Percentiles rank a stretch among this genome's conserved stretches.
phyloP scores from a whole-genome alignment of 2,113 vertebrate genomes.

The Ailuropoda melanoleuca region DNA sequence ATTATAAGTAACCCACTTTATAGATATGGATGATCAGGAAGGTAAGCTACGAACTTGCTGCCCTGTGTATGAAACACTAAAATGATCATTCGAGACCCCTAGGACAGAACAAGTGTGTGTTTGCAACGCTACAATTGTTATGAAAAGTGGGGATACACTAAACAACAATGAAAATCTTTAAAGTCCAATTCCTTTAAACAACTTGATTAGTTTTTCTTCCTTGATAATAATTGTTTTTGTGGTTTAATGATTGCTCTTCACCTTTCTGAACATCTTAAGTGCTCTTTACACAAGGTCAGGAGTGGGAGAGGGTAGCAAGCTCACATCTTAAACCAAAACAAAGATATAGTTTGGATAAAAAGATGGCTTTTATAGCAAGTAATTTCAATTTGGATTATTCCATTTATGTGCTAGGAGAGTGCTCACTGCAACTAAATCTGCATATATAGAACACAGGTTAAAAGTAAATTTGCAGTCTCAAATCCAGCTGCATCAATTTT shows the following conservation, averaged over 20 bases:
- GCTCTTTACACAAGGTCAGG: background rate
- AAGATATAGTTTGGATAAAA: background rate
- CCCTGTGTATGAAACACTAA: background rate
- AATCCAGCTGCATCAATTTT: background rate
- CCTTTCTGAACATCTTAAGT: background rate
- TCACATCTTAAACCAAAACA: background rate
- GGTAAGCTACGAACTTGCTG: background rate
- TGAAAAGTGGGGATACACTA: background rate
- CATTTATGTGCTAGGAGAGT: background rate
- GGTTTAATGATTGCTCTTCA: background rate
- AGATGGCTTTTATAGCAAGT: background rate
- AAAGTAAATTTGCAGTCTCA: background rate
- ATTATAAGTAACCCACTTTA: background rate
- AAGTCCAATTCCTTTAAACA: background rate
- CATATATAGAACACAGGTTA: background rate
- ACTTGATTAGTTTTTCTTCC: background rate
- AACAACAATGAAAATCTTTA: background rate
- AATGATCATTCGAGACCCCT: background rate
- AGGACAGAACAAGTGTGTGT: background rate
- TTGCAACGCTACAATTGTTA: background rate
- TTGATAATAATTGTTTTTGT: slow-evolving; percentile 9
- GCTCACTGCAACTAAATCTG: background rate
- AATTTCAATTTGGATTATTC: slow-evolving; percentile 17
- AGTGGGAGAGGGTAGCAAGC: background rate
- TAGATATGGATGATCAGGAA: background rate